Percentiles rank a stretch among this genome's conserved stretches.
Evolutionary conservation across 1,140 invertebrate species (phyloP).

Genomic region (Drosophila willistoni): DNA sequence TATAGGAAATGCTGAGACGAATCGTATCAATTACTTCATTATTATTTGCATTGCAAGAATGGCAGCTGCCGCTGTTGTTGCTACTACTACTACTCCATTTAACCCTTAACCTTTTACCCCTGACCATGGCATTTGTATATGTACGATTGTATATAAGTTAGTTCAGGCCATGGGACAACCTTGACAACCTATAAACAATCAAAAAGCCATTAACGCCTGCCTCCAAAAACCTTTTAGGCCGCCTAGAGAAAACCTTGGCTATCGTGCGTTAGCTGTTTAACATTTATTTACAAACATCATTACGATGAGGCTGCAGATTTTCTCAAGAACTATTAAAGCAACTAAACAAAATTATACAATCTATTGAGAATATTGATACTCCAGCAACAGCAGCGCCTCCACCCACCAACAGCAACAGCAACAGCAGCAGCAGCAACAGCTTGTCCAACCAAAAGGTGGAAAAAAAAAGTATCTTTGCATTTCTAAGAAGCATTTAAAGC

Average conservation of each 20-base stretch:
- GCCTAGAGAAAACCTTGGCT: conserved; percentile 26
- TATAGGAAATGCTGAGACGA: conserved; percentile 6
- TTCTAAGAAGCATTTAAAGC: conserved; percentile 81
- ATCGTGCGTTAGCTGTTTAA: conserved; percentile 40
- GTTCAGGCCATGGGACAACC: conserved; percentile 36
- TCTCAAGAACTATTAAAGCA: conserved; percentile 72
- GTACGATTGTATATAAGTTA: background rate
- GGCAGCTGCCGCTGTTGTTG: conserved; percentile 21
- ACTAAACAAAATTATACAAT: conserved; percentile 74
- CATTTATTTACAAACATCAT: conserved; percentile 73
- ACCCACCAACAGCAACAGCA: conserved; percentile 26
- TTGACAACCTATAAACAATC: conserved; percentile 64
- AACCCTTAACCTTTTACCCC: conserved; percentile 45
- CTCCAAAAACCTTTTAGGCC: conserved; percentile 49
- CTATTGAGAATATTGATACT: conserved; percentile 16
- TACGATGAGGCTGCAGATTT: conserved; percentile 77
- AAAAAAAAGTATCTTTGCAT: conserved; percentile 61
- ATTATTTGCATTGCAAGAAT: conserved; percentile 10
- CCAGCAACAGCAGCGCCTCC: conserved; percentile 22
- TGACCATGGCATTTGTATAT: conserved; percentile 6
- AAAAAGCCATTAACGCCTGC: conserved; percentile 71
- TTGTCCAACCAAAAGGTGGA: too few species aligned
- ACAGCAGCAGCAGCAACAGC: conserved; percentile 20
- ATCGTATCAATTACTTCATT: conserved; percentile 63
- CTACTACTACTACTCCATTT: conserved; percentile 21